phyloP scores from a whole-genome alignment of 2,113 vertebrate species.

The Peromyscus leucopus region DNA sequence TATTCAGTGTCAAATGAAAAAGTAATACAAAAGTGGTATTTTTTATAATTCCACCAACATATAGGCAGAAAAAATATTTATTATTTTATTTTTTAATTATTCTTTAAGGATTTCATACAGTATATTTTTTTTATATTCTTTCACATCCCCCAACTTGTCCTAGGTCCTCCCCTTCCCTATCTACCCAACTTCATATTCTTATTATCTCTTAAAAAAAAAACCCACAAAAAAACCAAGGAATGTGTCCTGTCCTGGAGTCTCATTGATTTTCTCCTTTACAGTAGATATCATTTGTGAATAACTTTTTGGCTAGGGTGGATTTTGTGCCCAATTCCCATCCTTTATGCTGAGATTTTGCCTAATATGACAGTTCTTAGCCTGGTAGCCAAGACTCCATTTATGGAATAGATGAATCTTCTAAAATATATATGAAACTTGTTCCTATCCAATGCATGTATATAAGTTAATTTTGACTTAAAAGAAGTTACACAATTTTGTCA shows the following conservation, averaged over 20 bases:
- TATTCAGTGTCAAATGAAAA: not conserved
- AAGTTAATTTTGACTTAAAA: not conserved
- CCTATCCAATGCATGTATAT: not conserved
- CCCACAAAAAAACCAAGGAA: not conserved
- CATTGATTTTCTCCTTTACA: not conserved
- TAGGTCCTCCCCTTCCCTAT: not conserved
- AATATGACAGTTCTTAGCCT: not conserved
- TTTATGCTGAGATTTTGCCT: not conserved
- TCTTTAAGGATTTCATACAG: not conserved
- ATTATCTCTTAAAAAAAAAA: not conserved
- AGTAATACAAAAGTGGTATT: not conserved
- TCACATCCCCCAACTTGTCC: no score
- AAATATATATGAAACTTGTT: not conserved
- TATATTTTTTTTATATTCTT: not conserved
- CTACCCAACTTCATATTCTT: not conserved
- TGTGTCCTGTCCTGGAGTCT: not conserved
- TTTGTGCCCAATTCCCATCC: not conserved
- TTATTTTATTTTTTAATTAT: not conserved
- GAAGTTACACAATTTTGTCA: not conserved
- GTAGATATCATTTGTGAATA: not conserved
- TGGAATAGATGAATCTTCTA: not conserved
- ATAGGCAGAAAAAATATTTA: not conserved
- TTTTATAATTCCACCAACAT: not conserved
- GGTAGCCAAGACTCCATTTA: not conserved
- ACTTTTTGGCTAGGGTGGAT: not conserved